phyloP scores from a whole-genome alignment of 64 coral and sea anemone species.

The Montipora sp. region DNA sequence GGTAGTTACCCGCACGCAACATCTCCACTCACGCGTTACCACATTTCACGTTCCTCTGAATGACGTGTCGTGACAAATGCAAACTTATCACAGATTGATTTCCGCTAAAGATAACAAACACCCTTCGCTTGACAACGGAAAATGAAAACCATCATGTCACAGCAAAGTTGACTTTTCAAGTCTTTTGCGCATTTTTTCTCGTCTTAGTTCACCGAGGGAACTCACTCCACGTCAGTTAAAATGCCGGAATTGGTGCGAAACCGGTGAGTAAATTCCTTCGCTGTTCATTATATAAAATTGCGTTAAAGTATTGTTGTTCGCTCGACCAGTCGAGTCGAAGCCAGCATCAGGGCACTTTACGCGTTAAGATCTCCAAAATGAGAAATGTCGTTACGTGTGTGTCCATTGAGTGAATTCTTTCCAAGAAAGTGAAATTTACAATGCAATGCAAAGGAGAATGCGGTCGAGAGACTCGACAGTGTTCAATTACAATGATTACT shows the following conservation, averaged over 20 bases:
- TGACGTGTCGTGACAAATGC: too few species aligned
- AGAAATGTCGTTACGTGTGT: background rate
- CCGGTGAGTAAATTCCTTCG: conserved; percentile 17
- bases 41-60: too few species aligned
- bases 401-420: background rate
- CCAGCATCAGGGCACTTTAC: too few species aligned
- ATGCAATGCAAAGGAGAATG: conserved; percentile 10
- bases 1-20: too few species aligned
- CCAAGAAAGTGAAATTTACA: background rate
- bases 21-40: too few species aligned
- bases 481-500: conserved; percentile 19
- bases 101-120: too few species aligned
- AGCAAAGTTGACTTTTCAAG: background rate
- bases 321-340: too few species aligned
- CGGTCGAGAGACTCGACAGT: background rate
- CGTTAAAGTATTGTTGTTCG: too few species aligned
- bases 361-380: too few species aligned
- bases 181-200: background rate
- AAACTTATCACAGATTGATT: too few species aligned
- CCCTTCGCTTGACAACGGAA: too few species aligned
- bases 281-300: background rate
- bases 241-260: conserved; percentile 24
- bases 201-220: background rate
- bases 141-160: too few species aligned
- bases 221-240: background rate